phyloP scores from a whole-genome alignment of 2,888 invertebrate species.

The Tholera decimalis region DNA sequence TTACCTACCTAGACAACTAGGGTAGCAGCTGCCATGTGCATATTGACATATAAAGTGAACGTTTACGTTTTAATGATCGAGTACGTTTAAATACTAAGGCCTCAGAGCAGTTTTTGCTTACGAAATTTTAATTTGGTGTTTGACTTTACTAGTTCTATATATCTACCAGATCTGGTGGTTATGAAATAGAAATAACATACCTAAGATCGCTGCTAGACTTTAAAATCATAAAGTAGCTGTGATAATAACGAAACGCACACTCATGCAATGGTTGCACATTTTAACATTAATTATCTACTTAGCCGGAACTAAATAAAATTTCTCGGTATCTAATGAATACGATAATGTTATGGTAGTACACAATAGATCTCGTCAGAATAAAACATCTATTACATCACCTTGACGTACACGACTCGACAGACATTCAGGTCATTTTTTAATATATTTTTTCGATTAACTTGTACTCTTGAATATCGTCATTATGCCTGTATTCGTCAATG shows the following conservation, averaged over 20 bases:
- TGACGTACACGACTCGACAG: constrained; percentile 24
- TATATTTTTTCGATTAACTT: constrained; percentile 14
- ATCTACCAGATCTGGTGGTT: no score
- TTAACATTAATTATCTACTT: background rate
- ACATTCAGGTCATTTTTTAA: constrained; percentile 53
- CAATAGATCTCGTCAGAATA: constrained; percentile 35
- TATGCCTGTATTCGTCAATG: background rate
- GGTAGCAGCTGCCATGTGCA: no score
- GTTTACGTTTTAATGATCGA: no score
- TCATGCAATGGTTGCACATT: background rate
- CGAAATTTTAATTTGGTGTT: no score
- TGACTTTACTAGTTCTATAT: no score
- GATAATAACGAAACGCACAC: background rate
- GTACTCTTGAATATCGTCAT: constrained; percentile 22
- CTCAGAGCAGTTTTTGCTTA: no score
- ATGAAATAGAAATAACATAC: no score
- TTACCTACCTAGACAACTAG: no score
- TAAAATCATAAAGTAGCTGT: background rate
- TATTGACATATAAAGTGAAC: no score
- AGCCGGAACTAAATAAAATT: constrained; percentile 10
- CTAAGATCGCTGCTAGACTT: background rate
- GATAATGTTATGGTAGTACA: constrained; percentile 11
- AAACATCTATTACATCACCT: constrained; percentile 40
- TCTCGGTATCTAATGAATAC: constrained; percentile 11
- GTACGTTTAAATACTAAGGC: no score